A percentile compares a stretch with the other conserved stretches of the same genome.
These are phyloP conservation scores for Chelonus insularis DNA, from an alignment of 1,140 invertebrate species.

Conservation along the genomic window DNA sequence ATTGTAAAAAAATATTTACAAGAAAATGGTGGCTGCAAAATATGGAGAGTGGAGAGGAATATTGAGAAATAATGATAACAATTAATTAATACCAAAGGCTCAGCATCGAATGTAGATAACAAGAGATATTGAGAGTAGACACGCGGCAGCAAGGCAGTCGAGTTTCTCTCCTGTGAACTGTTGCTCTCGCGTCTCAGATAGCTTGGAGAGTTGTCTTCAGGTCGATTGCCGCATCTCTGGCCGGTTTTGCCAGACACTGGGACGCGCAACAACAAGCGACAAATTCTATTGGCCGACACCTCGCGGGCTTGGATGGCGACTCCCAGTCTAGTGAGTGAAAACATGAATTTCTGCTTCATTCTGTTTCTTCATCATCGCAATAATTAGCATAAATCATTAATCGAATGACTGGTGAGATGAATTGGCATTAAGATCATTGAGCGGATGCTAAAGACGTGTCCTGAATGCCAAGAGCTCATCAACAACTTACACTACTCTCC, in stretches of 20 bases:
- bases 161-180: constrained; percentile 31
- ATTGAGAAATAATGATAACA: too few relatives aligned
- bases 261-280: constrained; percentile 21
- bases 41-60: too few relatives aligned
- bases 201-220: neutral
- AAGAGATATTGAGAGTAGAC: constrained; percentile 14
- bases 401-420: neutral
- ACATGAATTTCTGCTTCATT: constrained; percentile 4
- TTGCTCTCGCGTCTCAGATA: neutral
- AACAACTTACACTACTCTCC: neutral
- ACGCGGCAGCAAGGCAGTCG: constrained; percentile 39
- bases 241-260: constrained; percentile 25
- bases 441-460: too few relatives aligned
- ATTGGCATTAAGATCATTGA: neutral
- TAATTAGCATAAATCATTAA: constrained; percentile 2
- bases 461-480: neutral
- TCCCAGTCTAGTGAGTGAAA: constrained; percentile 39
- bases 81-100: constrained; percentile 11
- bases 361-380: neutral
- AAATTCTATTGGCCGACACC: constrained; percentile 34
- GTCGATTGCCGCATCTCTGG: constrained; percentile 12
- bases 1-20: too few relatives aligned
- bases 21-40: too few relatives aligned
- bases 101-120: constrained; percentile 28
- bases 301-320: constrained; percentile 43